Percentiles rank a stretch among this genome's conserved stretches.
Evolutionary conservation across 2,888 invertebrate genomes (phyloP).

Genomic region (Cephonodes hylas): DNA sequence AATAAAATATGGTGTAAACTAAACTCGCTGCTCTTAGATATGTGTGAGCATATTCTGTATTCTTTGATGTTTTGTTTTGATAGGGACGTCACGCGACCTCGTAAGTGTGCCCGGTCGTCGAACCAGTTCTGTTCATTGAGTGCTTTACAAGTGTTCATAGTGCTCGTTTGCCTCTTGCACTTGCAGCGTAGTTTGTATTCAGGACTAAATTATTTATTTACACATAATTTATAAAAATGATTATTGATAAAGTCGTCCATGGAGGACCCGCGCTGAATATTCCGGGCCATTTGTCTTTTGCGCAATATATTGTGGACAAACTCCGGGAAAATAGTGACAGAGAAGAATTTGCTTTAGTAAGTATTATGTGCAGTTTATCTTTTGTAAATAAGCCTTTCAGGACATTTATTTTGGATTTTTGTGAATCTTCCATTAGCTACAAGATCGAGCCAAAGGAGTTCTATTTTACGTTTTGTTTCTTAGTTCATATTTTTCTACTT

Average conservation of each 20-base stretch:
- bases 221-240: constrained; percentile 31
- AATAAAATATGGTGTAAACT: too few relatives aligned
- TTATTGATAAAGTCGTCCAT: constrained; percentile 51
- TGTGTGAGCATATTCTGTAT: not conserved
- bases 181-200: not conserved
- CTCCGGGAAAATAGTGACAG: constrained; percentile 35
- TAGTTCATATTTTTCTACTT: too few relatives aligned
- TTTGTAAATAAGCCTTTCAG: too few relatives aligned
- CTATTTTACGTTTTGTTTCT: not conserved
- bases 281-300: constrained; percentile 55
- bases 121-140: too few relatives aligned
- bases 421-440: too few relatives aligned
- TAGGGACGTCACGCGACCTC: not conserved
- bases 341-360: constrained; percentile 50
- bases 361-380: constrained; percentile 13
- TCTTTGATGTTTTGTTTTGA: not conserved
- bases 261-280: constrained; percentile 46
- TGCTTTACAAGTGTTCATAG: too few relatives aligned
- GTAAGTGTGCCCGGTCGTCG: not conserved
- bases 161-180: too few relatives aligned
- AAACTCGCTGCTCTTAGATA: too few relatives aligned
- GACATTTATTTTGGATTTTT: too few relatives aligned
- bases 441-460: too few relatives aligned
- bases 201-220: not conserved
- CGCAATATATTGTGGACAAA: constrained; percentile 51